A percentile compares a stretch with the other conserved stretches of the same genome.
Evolutionary conservation across 2,888 invertebrate species (phyloP).

Genomic region (Nephrocerus scutellatus): DNA sequence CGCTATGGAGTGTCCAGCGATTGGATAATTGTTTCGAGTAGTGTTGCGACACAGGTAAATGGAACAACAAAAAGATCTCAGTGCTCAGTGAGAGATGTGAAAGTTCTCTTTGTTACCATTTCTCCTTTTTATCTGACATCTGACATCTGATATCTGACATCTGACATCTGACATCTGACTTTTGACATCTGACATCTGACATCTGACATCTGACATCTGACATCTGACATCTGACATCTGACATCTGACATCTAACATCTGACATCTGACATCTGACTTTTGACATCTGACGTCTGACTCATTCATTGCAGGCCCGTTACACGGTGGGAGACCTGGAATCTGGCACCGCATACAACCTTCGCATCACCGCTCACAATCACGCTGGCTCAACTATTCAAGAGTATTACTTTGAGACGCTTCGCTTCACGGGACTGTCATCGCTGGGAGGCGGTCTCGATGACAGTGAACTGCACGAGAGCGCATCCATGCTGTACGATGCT

Average conservation of each 20-base stretch:
- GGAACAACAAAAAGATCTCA: no score
- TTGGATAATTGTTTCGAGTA: conserved; percentile 50
- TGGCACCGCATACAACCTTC: conserved; percentile 50
- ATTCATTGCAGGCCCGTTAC: conserved; percentile 38
- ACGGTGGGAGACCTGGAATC: conserved; percentile 51
- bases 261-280: no score
- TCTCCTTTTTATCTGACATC: no score
- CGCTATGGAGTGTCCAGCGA: conserved; percentile 36
- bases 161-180: no score
- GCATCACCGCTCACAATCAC: conserved; percentile 57
- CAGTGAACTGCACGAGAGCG: conserved; percentile 30
- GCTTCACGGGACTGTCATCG: conserved; percentile 47
- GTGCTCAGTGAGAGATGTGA: no score
- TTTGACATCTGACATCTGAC: no score
- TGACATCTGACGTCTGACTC: no score
- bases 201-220: no score
- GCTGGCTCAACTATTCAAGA: conserved; percentile 57
- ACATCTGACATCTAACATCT: no score
- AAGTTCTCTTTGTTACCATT: no score
- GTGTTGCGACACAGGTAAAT: conserved; percentile 48
- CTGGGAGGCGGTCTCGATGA: conserved; percentile 28
- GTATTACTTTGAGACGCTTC: conserved; percentile 54
- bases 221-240: no score
- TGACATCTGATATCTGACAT: no score
- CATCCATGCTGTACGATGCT: conserved; percentile 36